Evolutionary conservation across 1,140 invertebrate genomes (phyloP).

Genomic region (Chlorops oryzae): DNA sequence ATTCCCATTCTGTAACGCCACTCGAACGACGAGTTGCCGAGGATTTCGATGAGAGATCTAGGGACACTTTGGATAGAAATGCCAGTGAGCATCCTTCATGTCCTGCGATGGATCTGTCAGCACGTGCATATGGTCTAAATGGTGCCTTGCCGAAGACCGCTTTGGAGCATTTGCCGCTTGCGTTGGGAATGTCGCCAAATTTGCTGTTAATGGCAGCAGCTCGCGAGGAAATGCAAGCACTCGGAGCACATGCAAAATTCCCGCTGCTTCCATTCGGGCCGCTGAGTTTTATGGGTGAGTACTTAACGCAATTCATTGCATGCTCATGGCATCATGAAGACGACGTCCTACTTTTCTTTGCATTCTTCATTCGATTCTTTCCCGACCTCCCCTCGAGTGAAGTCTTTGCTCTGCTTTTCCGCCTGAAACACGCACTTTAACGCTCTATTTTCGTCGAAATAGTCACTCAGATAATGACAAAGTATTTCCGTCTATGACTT

Average conservation of each 20-base stretch:
- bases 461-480: constrained; percentile 44
- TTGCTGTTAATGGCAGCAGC: constrained; percentile 41
- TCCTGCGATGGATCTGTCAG: constrained; percentile 37
- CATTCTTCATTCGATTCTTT: too few relatives aligned
- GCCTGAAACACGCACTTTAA: too few relatives aligned
- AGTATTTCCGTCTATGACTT: constrained; percentile 44
- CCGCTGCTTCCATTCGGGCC: constrained; percentile 72
- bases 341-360: too few relatives aligned
- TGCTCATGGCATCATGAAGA: too few relatives aligned
- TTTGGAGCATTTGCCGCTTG: constrained; percentile 20
- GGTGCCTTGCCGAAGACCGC: constrained; percentile 11
- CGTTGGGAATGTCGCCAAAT: constrained; percentile 39
- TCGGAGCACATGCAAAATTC: constrained; percentile 46
- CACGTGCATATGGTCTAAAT: constrained; percentile 27
- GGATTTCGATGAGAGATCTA: constrained; percentile 12
- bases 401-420: too few relatives aligned
- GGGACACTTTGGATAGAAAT: constrained; percentile 9
- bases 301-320: too few relatives aligned
- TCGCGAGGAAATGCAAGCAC: constrained; percentile 38
- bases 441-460: too few relatives aligned
- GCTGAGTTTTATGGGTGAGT: constrained; percentile 58
- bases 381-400: too few relatives aligned
- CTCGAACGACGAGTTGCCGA: constrained; percentile 15
- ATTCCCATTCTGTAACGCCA: constrained; percentile 28
- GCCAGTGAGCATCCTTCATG: constrained; percentile 18